Base-by-base conservation (phyloP, 2,797 vertebrate genomes). In the Morelia viridis region DNA sequence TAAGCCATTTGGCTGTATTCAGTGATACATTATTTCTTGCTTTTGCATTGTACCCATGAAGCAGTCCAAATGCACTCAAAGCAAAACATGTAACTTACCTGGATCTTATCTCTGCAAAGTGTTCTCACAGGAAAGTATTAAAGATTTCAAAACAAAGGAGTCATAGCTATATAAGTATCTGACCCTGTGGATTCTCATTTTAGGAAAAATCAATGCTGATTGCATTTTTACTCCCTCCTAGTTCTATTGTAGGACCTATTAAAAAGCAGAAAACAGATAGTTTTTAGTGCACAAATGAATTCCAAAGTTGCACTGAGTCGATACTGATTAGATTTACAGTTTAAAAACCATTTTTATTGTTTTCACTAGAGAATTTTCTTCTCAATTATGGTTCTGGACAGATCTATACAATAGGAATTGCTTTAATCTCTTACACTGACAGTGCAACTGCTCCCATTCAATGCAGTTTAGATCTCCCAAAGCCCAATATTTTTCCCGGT, bases 401-500 rank as follows among this genome's bases (percentile, higher is more conserved):
- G 96, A 97, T 96, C 95, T 95, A 95, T 97, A 96, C 91, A 91
- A 91, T 90, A 97, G 88, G 46, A 97, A 96, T 96, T 96, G 89
- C 94, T 97, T 97, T 97, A 97, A 97, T 97, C 92, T 97, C 91
- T 95, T 96, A 97, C 96, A 95, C 91, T 93, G 96, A 94, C 93
- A 96, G 83, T 61, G 35, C 94, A 93, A 93, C 86, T 95, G 94
- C 85, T 80, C 89, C 71, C 86, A 84, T 87, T 56, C 93, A 96
- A 96, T 95, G 91, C 93, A 96, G 96, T 96, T 96, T 97, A 96
- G 87, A n/a, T 94, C 84, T 93, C 89, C 86, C 68, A 95, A 93
- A 95, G 31, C 26, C 56, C 87, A 62, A 1, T 95, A 94, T 94
- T 95, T 94, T 93, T 95, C 94, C 0, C 87, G 87, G 61, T 57